phyloP scores from a whole-genome alignment of 2,888 invertebrate genomes.

The Hymenopus coronatus region DNA sequence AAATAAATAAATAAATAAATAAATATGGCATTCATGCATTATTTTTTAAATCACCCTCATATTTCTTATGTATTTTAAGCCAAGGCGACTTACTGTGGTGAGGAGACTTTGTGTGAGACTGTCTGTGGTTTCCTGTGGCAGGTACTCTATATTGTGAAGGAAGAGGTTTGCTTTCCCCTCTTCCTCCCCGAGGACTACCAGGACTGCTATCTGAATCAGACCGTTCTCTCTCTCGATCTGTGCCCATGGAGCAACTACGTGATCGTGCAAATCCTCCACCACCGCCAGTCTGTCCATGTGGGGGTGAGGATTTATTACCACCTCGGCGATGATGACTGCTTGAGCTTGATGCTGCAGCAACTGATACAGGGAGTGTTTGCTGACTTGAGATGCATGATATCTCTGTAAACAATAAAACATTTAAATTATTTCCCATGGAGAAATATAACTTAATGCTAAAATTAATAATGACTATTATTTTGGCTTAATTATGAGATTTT shows the following conservation, averaged over 20 bases:
- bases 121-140: conserved; percentile 26
- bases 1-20: too few relatives aligned
- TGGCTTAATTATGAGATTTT: too few relatives aligned
- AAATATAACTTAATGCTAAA: neutral
- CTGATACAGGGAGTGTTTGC: conserved; percentile 42
- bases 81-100: conserved; percentile 28
- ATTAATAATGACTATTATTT: neutral
- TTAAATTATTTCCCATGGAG: neutral
- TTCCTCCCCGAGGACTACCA: conserved; percentile 32
- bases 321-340: conserved; percentile 25
- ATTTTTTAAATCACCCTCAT: too few relatives aligned
- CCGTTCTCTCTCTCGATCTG: conserved; percentile 27
- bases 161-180: conserved; percentile 22
- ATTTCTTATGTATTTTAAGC: too few relatives aligned
- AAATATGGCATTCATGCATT: too few relatives aligned
- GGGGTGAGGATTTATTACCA: conserved; percentile 23
- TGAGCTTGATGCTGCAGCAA: conserved; percentile 23
- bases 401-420: conserved; percentile 36
- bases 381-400: conserved; percentile 46
- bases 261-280: conserved; percentile 28
- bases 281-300: neutral
- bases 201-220: conserved; percentile 37
- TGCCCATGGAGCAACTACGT: conserved; percentile 33
- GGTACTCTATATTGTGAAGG: conserved; percentile 27
- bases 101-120: conserved; percentile 19